Base-by-base conservation (phyloP, 2,888 invertebrate genomes). In the Chymomyza amoena region DNA sequence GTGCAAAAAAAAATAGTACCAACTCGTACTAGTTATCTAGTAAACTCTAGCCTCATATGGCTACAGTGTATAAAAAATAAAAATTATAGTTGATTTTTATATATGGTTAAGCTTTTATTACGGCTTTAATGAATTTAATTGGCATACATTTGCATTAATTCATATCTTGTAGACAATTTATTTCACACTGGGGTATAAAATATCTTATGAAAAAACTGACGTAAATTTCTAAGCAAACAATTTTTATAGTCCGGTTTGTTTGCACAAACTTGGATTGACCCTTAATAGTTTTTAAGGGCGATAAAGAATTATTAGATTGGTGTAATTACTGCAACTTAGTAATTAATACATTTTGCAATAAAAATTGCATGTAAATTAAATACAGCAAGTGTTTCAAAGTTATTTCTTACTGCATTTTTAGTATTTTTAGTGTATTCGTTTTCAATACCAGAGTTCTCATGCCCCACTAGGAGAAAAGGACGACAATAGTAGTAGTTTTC, bases 131-230 rank as follows among this genome's bases (percentile, higher is more conserved):
- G 15, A 25, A 39, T 50, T 45, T 39, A 51, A 61, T 61, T 57
- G 28, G 45, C 20, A 50, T 68, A 16, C 51, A 60, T 68, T 59
- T 64, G 68, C 68, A 68, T 68, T 16, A 13, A 61, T 54, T 39
- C 25, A 64, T 45, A 25, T 9, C 32, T 1, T 45, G 7, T 1
- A 36, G 6, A 36, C 7, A 6, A 36, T 6, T 36, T 9, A 36
- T 7, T 36, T 9, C 7, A 36, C 36, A 13, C 39, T 45, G 4
- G 4, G 13, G 2, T 4, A 20, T 9, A 57, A 57, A 75, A 61
- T 73, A 65, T 59, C 87, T 87, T 88, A 86, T 80, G 84, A 77
- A 88, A 85, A 79, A 70, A 68, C 56, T 67, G 71, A 66, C 70
- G 63, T n/a, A 68, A 69, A 72, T 83, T 80, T 71, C 72, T 67